Percentiles rank a stretch among this genome's conserved stretches.
Conservation (phyloP, 2,113 vertebrate species). For the Natator depressus region DNA sequence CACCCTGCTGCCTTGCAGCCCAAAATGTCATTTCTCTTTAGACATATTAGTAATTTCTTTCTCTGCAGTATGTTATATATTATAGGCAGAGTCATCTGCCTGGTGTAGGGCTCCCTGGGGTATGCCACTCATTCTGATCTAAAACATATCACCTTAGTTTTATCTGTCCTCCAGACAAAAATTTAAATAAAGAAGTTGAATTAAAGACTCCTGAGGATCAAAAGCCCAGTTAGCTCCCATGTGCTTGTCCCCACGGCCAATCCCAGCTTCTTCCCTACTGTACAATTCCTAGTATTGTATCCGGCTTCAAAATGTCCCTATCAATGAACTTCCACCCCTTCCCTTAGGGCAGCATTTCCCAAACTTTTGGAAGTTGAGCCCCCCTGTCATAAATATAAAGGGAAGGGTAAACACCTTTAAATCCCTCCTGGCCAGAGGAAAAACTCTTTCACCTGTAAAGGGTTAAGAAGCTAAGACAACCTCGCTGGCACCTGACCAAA, state of each 20-base stretch:
- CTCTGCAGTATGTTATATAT: neutral
- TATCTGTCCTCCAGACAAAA: neutral
- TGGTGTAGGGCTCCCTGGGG: neutral
- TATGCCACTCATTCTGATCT: neutral
- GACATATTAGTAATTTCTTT: neutral
- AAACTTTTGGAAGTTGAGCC: neutral
- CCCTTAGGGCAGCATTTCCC: neutral
- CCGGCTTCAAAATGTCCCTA: neutral
- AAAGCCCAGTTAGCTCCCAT: neutral
- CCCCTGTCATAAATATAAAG: too few relatives aligned
- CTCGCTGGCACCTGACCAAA: too few relatives aligned
- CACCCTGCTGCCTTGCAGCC: neutral
- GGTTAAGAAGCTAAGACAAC: too few relatives aligned
- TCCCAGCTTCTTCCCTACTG: neutral
- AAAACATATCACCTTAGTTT: neutral
- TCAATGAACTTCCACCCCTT: neutral
- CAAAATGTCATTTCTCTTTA: neutral
- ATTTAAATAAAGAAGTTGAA: neutral
- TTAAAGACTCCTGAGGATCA: neutral
- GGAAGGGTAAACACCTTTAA: too few relatives aligned
- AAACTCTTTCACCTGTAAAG: too few relatives aligned
- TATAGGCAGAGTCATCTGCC: neutral
- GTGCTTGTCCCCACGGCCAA: neutral
- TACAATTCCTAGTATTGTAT: fast-evolving
- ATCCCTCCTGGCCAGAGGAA: too few relatives aligned